A percentile compares a stretch with the other conserved stretches of the same genome.
Conservation (phyloP, 2,113 vertebrate species). For the Centropus unirufus region DNA sequence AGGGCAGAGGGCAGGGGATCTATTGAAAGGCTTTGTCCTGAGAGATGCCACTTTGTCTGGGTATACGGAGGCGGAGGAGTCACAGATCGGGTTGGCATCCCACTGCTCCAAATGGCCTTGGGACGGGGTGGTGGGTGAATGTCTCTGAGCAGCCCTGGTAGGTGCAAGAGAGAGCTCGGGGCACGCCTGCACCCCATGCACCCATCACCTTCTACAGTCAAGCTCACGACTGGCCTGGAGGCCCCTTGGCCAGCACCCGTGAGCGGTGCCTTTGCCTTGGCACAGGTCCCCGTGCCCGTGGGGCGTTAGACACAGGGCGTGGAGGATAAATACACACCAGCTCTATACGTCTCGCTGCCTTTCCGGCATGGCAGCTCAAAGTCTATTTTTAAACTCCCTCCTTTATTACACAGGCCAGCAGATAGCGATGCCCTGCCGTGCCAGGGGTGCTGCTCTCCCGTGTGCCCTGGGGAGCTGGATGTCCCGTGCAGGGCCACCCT, state of each 20-base stretch:
- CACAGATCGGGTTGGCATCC: background rate
- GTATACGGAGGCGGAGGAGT: background rate
- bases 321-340: conserved; percentile 52
- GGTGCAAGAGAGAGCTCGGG: background rate
- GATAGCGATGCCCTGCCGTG: background rate
- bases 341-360: conserved; percentile 36
- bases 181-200: background rate
- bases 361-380: conserved; percentile 47
- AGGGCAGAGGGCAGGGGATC: conserved; percentile 79
- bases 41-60: conserved; percentile 80
- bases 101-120: background rate
- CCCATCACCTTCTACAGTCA: rapidly evolving
- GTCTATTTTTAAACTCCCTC: conserved; percentile 69
- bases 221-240: background rate
- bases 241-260: rapidly evolving
- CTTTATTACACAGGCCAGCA: conserved; percentile 54
- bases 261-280: background rate
- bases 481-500: rapidly evolving
- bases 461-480: rapidly evolving
- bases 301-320: background rate
- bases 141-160: background rate
- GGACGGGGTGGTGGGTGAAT: no score
- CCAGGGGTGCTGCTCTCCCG: background rate
- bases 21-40: conserved; percentile 74
- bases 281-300: background rate